Conservation (phyloP, 1,140 invertebrate species). For the Sitophilus oryzae region DNA sequence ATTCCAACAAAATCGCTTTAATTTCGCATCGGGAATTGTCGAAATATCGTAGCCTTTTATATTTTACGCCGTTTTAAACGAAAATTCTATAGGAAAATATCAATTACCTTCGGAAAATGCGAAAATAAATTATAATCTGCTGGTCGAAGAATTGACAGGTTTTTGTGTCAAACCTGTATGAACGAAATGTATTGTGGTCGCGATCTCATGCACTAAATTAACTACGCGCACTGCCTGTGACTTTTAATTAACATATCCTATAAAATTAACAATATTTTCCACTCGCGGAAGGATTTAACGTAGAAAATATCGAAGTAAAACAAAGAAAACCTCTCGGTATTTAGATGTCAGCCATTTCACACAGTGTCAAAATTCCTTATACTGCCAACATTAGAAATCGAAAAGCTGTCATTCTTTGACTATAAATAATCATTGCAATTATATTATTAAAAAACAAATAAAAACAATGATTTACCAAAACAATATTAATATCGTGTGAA, state of each 20-base stretch:
- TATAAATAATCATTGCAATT: no score
- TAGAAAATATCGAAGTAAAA: constrained; percentile 40
- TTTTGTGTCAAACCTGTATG: constrained; percentile 34
- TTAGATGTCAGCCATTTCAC: constrained; percentile 45
- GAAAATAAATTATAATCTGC: constrained; percentile 36
- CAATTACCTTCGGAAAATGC: constrained; percentile 36
- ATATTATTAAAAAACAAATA: no score
- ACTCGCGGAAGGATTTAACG: constrained; percentile 17
- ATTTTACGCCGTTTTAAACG: no score
- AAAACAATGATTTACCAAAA: no score
- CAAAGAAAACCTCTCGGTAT: constrained; percentile 43
- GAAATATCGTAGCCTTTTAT: no score
- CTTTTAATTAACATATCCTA: neutral
- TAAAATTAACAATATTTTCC: neutral
- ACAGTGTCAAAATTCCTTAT: constrained; percentile 45
- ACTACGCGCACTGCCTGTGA: constrained; percentile 11
- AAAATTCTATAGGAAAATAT: no score
- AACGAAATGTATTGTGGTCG: constrained; percentile 5
- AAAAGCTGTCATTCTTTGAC: no score
- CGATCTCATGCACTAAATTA: constrained; percentile 13
- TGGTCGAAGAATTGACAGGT: constrained; percentile 37
- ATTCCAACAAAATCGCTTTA: constrained; percentile 3
- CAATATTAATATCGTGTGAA: no score
- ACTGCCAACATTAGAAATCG: constrained; percentile 41
- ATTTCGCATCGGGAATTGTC: no score